Evolutionary conservation across 2,888 invertebrate species (phyloP).

Genomic region (Furcula furcula): DNA sequence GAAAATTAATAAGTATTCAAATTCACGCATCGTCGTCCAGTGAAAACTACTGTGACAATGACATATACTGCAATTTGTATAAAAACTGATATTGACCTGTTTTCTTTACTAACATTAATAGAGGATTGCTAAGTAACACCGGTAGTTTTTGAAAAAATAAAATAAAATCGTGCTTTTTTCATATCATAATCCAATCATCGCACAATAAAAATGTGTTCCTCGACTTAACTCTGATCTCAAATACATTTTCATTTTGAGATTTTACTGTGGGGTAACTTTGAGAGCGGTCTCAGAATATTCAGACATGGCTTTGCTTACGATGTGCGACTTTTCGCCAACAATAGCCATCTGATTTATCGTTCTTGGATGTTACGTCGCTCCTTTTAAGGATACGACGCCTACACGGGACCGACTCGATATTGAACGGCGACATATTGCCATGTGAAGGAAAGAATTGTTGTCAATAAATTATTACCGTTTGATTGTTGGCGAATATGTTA

Average conservation of each 20-base stretch:
- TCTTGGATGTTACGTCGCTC: conserved; percentile 44
- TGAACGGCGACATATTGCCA: conserved; percentile 34
- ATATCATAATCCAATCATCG: conserved; percentile 23
- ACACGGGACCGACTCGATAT: conserved; percentile 42
- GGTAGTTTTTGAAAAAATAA: too few relatives aligned
- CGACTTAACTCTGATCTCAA: conserved; percentile 15
- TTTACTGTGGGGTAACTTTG: conserved; percentile 31
- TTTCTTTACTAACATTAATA: too few relatives aligned
- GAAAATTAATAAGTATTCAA: too few relatives aligned
- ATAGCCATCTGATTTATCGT: conserved; percentile 58
- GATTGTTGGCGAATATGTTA: conserved; percentile 31
- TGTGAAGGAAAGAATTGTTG: conserved; percentile 30
- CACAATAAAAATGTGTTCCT: conserved; percentile 22
- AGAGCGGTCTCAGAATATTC: conserved; percentile 38
- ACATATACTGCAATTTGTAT: too few relatives aligned
- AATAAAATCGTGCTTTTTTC: conserved; percentile 10
- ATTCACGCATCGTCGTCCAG: too few relatives aligned
- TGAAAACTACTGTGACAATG: too few relatives aligned
- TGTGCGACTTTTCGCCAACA: conserved; percentile 54
- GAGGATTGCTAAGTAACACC: too few relatives aligned
- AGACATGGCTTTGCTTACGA: conserved; percentile 46
- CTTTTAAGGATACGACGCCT: conserved; percentile 48
- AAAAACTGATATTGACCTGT: too few relatives aligned
- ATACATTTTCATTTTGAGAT: conserved; percentile 30
- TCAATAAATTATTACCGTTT: conserved; percentile 31